phyloP scores from a whole-genome alignment of 2,888 invertebrate genomes.

The Habroteleia sp. region DNA sequence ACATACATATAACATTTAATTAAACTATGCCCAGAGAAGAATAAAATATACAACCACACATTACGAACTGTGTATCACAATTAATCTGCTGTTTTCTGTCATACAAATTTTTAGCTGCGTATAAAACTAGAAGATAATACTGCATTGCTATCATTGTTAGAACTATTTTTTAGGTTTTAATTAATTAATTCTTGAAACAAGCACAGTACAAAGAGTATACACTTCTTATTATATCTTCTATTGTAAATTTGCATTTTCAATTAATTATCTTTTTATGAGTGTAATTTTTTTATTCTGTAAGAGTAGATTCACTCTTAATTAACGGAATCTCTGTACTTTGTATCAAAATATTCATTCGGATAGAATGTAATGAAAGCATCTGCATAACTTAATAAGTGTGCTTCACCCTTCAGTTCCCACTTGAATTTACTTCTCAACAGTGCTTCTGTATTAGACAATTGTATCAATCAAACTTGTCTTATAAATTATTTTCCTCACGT shows the following conservation, averaged over 20 bases:
- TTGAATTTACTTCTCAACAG: conserved; percentile 18
- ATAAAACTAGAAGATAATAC: neutral
- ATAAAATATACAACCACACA: neutral
- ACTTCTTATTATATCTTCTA: no score
- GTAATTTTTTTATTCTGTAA: no score
- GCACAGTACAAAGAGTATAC: no score
- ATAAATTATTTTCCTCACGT: conserved; percentile 40
- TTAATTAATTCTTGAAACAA: no score
- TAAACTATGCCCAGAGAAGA: conserved; percentile 8
- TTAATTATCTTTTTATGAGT: conserved; percentile 2
- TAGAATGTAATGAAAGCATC: conserved; percentile 22
- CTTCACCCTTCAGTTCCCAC: conserved; percentile 23
- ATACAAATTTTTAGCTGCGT: neutral
- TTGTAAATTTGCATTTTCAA: neutral
- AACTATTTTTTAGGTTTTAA: neutral
- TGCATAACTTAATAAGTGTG: conserved; percentile 40
- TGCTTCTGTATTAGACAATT: conserved; percentile 31
- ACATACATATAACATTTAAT: conserved; percentile 22
- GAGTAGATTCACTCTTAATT: no score
- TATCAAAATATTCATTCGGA: no score
- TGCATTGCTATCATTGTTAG: neutral
- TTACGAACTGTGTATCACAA: neutral
- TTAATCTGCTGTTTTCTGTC: neutral
- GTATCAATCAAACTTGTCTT: conserved; percentile 38
- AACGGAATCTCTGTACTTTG: no score